These are phyloP conservation scores for Mystacornis crossleyi DNA, from an alignment of 2,113 vertebrate species.

Conservation along the genomic window DNA sequence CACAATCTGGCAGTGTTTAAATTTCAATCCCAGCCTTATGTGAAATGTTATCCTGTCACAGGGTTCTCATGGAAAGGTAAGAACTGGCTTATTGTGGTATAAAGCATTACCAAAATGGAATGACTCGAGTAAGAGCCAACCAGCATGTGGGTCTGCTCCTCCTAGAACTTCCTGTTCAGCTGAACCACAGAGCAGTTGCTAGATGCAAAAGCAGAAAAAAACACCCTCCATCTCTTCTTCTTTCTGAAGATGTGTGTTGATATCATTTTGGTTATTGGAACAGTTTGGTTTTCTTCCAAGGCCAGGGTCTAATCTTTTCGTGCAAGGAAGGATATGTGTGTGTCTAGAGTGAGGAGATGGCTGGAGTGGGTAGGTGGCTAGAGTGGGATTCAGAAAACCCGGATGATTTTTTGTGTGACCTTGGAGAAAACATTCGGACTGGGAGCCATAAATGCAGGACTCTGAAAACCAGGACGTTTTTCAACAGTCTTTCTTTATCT, in stretches of 20 bases:
- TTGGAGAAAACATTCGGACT: background rate
- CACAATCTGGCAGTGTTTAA: background rate
- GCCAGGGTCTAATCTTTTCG: background rate
- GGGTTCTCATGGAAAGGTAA: background rate
- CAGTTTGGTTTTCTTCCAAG: background rate
- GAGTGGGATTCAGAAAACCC: background rate
- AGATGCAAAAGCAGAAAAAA: background rate
- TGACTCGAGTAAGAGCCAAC: background rate
- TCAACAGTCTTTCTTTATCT: background rate
- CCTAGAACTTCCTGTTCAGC: background rate
- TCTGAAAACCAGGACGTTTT: background rate
- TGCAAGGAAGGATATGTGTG: background rate
- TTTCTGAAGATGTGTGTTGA: background rate
- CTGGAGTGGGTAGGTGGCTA: background rate
- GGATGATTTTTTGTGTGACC: background rate
- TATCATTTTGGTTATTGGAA: background rate
- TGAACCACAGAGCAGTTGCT: background rate
- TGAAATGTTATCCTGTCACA: background rate
- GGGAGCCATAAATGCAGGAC: background rate
- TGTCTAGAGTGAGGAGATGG: background rate
- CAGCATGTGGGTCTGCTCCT: background rate
- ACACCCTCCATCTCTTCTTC: background rate
- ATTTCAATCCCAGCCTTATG: background rate
- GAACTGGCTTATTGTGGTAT: background rate
- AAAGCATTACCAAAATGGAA: background rate